Evolutionary conservation across 2,113 vertebrate genomes (phyloP), one percentile per base, ranked within the genome.

Genomic region (Amphilophus citrinellus): DNA sequence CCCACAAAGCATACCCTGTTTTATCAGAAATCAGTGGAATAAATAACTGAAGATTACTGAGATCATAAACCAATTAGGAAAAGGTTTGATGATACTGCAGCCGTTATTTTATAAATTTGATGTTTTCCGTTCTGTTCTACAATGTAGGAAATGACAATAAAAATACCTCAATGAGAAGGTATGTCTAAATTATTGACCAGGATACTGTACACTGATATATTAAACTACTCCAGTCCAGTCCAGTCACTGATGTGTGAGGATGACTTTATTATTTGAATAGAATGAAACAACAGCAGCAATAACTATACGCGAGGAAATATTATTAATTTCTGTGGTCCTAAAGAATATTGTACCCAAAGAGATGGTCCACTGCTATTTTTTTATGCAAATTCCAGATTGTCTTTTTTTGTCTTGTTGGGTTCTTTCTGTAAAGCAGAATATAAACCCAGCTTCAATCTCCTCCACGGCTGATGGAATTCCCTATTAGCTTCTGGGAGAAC

Each of bases 391-490:
- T 15, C 39, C 37, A 44, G 8, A 44, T 63, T 42, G 10, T 8
- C 6, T 47, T 60, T 53, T 90, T 68, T 77, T 61, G 10, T 50
- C 59, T 61, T 32, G 22, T 50, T 50, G 11, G 24, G 59, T 7
- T 18, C 18, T 61, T 57, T 77, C 14, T 78, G 53, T 76, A 79
- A 79, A 82, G 62, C 79, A 76, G 77, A 57, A 32, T 83, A 59
- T 82, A 77, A 89, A 85, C 84, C 63, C 85, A 71, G 89, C 32
- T 86, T 91, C 86, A 75, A 71, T 88, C 77, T 84, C 63, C 20
- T 87, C 84, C 88, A 83, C 79, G 92, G 87, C 88, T 94, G 91
- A 88, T 89, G 87, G 91, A 79, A 59, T 89, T 90, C 88, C 80
- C 84, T 79, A 92, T 91, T 91, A 88, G 88, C 81, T 27, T 81